Percentiles rank a stretch among this genome's conserved stretches.
phyloP scores from a whole-genome alignment of 2,113 vertebrate genomes.

The Hydrolagus affinis region DNA sequence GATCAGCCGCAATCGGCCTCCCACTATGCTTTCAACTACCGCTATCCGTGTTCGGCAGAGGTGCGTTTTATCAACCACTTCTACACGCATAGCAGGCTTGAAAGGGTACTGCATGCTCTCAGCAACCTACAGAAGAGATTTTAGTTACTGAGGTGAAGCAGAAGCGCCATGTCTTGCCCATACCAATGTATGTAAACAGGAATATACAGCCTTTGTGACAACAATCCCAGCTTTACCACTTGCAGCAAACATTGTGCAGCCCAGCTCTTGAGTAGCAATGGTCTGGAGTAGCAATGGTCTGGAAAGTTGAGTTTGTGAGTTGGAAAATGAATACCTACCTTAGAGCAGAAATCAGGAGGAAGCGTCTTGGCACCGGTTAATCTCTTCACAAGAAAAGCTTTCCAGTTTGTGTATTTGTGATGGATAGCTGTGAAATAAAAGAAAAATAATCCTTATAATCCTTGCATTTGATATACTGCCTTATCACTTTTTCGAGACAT shows the following conservation, averaged over 20 bases:
- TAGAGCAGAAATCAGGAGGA: slow-evolving; percentile 85
- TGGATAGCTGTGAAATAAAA: slow-evolving; percentile 76
- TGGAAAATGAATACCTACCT: slow-evolving; percentile 58
- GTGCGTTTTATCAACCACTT: slow-evolving; percentile 95
- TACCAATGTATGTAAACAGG: no score
- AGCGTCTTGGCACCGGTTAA: slow-evolving; percentile 98
- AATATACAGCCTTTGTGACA: neutral
- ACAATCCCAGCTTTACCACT: neutral
- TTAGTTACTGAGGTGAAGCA: neutral
- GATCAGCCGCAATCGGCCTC: slow-evolving; percentile 79
- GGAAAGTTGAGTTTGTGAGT: neutral
- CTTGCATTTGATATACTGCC: no score
- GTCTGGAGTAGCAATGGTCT: neutral
- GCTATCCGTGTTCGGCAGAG: slow-evolving; percentile 90
- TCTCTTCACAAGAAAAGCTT: slow-evolving; percentile 93
- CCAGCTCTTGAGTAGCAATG: neutral
- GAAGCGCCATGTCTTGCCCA: neutral
- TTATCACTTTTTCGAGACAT: no score
- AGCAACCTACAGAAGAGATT: slow-evolving; percentile 64
- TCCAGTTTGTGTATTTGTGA: slow-evolving; percentile 97
- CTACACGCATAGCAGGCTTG: slow-evolving; percentile 91
- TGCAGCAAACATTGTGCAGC: neutral
- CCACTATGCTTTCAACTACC: slow-evolving; percentile 84
- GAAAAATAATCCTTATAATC: neutral
- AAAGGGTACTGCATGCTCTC: slow-evolving; percentile 92